phyloP scores from a whole-genome alignment of 2,113 vertebrate genomes.

The Galbula dea region DNA sequence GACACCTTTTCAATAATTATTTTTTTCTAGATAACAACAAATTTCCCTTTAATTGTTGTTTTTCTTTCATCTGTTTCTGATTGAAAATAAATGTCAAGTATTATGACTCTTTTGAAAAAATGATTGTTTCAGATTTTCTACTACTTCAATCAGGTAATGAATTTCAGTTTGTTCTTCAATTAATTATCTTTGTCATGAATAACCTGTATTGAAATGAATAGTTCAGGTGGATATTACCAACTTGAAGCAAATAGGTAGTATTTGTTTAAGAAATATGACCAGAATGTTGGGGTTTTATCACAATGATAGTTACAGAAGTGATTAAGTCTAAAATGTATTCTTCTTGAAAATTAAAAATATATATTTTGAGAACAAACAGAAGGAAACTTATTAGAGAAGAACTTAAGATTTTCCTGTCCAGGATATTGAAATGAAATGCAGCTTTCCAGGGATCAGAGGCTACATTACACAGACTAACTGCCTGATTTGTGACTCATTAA shows the following conservation, averaged over 20 bases:
- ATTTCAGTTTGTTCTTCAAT: background rate
- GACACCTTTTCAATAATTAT: background rate
- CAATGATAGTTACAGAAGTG: background rate
- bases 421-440: background rate
- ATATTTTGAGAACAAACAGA: background rate
- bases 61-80: background rate
- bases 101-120: rapidly evolving
- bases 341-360: background rate
- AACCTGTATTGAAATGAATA: background rate
- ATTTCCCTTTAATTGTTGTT: background rate
- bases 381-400: background rate
- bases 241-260: background rate
- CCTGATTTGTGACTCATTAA: background rate
- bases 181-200: background rate
- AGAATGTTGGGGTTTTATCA: background rate
- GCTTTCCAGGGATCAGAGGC: background rate
- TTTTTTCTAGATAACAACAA: background rate
- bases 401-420: background rate
- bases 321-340: background rate
- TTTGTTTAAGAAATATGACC: background rate
- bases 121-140: background rate
- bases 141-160: background rate
- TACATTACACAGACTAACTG: background rate
- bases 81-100: background rate
- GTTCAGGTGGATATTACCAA: background rate